phyloP scores from a whole-genome alignment of 2,888 invertebrate species.

The Drosophila merina region DNA sequence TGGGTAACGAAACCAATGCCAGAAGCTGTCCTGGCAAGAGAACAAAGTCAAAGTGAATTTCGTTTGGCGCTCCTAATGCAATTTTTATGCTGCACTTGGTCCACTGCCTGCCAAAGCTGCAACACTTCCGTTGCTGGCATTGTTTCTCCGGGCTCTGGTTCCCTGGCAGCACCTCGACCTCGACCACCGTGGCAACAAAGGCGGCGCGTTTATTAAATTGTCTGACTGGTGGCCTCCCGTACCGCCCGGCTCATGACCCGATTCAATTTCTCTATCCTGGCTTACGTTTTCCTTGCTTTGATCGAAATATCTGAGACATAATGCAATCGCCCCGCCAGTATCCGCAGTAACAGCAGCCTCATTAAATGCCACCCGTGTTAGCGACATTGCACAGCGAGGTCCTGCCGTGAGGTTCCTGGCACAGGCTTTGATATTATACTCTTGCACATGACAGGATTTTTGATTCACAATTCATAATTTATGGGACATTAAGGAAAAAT shows the following conservation, averaged over 20 bases:
- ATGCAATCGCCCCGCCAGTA: constrained; percentile 52
- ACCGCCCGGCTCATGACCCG: neutral
- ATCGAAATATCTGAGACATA: constrained; percentile 62
- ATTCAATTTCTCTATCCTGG: constrained; percentile 25
- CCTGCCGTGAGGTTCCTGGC: neutral
- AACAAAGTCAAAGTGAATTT: constrained; percentile 48
- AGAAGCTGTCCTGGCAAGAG: constrained; percentile 19
- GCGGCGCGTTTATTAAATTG: constrained; percentile 68
- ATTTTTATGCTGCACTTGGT: constrained; percentile 73
- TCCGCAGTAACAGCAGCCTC: constrained; percentile 31
- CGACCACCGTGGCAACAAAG: constrained; percentile 52
- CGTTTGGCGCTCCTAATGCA: constrained; percentile 70
- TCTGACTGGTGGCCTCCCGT: constrained; percentile 17
- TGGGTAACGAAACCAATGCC: constrained; percentile 3
- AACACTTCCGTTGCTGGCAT: constrained; percentile 61
- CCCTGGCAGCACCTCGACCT: constrained; percentile 19
- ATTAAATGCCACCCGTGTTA: constrained; percentile 21
- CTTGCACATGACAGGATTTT: constrained; percentile 4
- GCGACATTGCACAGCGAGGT: constrained; percentile 2
- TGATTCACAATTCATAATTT: neutral
- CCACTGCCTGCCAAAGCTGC: constrained; percentile 40
- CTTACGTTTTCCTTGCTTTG: constrained; percentile 59
- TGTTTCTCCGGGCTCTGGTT: constrained; percentile 45
- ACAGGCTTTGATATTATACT: neutral
- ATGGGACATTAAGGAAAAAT: no score